Base-by-base conservation (phyloP, 2,113 vertebrate species). In the Serinus canaria region DNA sequence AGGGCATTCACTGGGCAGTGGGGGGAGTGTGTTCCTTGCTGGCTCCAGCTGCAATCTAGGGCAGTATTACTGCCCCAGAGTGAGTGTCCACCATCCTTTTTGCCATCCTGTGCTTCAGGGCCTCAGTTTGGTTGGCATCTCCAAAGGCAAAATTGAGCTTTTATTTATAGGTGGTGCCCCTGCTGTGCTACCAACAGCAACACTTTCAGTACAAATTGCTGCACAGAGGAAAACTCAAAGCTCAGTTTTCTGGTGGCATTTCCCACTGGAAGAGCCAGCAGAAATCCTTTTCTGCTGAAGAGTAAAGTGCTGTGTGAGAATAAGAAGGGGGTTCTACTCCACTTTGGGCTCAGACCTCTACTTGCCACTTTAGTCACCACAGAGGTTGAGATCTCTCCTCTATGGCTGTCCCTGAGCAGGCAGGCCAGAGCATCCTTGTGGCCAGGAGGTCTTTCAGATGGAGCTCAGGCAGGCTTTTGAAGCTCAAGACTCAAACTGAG, bases 111-210 rank as follows among this genome's bases (percentile, higher is more conserved):
- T 83, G 43, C 22, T 44, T 58, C 74, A 58, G 43, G 37, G 6
- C 17, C 28, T 70, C 41, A 7, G n/a, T 21, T 73, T 13, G 8
- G 12, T 4, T 59, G 55, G 60, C 35, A 62, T 43, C 60, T 43
- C 33, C 39, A 69, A 70, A 66, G 44, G 11, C 13, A 74, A 86
- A 69, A 46, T 1, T 31, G 15, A 56, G 10, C 33, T 27, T 92
- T 16, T 68, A 39, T 23, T 79, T 30, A n/a, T 15, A 0, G 0
- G 20, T 25, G 5, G 14, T 68, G 35, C 9, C 28, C 31, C 52
- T 50, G 37, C 30, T 72, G 49, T 23, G 7, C n/a, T 25, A 25
- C 15, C 60, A 58, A 39, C 25, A 92, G 35, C 70, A 50, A 30
- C 44, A 8, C 12, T 80, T 17, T 9, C 0, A 3, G 19, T 47